phyloP scores from a whole-genome alignment of 1,140 invertebrate genomes.

The Diorhabda sublineata region DNA sequence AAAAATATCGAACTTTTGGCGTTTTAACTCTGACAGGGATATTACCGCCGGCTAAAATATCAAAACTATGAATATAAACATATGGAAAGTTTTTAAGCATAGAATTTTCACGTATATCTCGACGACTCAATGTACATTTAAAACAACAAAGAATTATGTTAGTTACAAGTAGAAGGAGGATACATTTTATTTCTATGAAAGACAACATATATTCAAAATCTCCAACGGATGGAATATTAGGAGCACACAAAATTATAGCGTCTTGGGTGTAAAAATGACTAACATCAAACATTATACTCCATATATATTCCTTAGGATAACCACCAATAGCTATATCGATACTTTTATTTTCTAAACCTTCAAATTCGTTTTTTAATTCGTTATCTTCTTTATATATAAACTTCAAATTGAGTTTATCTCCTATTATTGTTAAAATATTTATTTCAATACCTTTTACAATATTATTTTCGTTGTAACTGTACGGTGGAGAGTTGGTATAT shows the following conservation, averaged over 20 bases:
- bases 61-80: not conserved
- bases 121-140: not conserved
- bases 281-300: not conserved
- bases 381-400: not conserved
- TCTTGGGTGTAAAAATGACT: constrained; percentile 6
- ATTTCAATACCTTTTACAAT: not conserved
- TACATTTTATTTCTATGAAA: not conserved
- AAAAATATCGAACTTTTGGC: not conserved
- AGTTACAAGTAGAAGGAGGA: not conserved
- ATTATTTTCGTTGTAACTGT: not conserved
- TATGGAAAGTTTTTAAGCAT: not conserved
- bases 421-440: not conserved
- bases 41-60: not conserved
- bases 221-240: not conserved
- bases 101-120: not conserved
- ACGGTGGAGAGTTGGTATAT: not conserved
- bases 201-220: not conserved
- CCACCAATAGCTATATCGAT: not conserved
- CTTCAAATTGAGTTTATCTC: not conserved
- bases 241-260: not conserved
- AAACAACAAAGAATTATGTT: not conserved
- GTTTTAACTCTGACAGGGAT: not conserved
- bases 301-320: not conserved
- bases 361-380: not conserved
- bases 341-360: not conserved